Conservation (phyloP, 2,113 vertebrate species). For the Petroica traversi region DNA sequence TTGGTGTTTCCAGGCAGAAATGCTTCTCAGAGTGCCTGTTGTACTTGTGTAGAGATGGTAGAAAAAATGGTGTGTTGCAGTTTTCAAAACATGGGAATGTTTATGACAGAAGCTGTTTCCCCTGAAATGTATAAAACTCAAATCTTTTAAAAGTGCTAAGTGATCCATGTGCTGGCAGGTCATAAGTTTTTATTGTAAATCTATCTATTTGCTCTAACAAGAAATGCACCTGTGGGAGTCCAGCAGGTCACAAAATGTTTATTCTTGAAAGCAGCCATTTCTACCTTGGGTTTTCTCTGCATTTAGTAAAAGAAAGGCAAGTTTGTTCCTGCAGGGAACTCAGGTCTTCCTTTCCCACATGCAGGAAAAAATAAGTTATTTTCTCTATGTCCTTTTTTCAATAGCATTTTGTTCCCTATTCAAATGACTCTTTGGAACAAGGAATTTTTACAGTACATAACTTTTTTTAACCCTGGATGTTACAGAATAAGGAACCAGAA, state of each 20-base stretch:
- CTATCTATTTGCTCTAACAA: not conserved
- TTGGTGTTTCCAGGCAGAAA: not conserved
- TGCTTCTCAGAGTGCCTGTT: not conserved
- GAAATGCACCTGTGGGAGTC: not conserved
- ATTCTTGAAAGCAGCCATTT: not conserved
- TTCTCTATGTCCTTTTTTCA: not conserved
- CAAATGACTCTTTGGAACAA: not conserved
- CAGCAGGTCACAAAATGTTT: not conserved
- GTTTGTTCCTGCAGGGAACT: not conserved
- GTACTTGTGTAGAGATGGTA: not conserved
- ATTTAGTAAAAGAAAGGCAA: not conserved
- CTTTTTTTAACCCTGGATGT: not conserved
- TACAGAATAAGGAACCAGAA: not conserved
- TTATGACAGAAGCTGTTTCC: not conserved
- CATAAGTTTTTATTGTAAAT: not conserved
- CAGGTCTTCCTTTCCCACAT: not conserved
- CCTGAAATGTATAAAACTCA: not conserved
- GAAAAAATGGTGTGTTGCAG: not conserved
- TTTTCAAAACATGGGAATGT: not conserved
- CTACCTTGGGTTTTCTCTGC: not conserved
- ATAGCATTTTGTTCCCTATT: not conserved
- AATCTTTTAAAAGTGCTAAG: not conserved
- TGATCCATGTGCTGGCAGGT: not conserved
- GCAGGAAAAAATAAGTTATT: not conserved
- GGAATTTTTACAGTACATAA: not conserved